These are phyloP conservation scores for Heliothis peltigera DNA, from an alignment of 2,888 invertebrate species.

Conservation along the genomic window DNA sequence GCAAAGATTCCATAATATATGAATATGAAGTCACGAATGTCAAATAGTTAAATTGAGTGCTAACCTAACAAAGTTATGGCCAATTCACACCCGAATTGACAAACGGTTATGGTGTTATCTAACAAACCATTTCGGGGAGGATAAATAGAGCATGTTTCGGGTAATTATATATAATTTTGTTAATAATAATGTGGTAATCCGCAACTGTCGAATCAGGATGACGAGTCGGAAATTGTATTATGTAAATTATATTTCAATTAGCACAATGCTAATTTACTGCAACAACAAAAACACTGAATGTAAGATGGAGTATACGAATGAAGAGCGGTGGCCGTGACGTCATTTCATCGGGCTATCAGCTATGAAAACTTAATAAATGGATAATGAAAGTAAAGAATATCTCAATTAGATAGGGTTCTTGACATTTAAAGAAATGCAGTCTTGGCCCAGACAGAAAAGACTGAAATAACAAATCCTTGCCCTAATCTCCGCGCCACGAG, in stretches of 20 bases:
- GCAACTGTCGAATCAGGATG: conserved; percentile 29
- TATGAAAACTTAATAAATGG: background rate
- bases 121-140: conserved; percentile 9
- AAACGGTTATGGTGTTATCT: background rate
- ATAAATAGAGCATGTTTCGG: conserved; percentile 7
- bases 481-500: conserved; percentile 20
- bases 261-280: background rate
- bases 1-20: background rate
- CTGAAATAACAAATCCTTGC: conserved; percentile 8
- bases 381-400: background rate
- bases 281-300: background rate
- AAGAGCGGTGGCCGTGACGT: background rate
- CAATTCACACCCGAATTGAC: background rate
- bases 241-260: background rate
- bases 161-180: conserved; percentile 17
- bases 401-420: background rate
- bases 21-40: background rate
- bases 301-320: background rate
- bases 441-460: background rate
- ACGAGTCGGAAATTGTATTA: conserved; percentile 4
- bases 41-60: background rate
- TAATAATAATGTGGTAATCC: conserved; percentile 14
- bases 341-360: background rate
- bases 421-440: background rate
- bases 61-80: background rate